A percentile compares a stretch with the other conserved stretches of the same genome.
Evolutionary conservation across 2,113 vertebrate genomes (phyloP).

Genomic region (Carettochelys insculpta): DNA sequence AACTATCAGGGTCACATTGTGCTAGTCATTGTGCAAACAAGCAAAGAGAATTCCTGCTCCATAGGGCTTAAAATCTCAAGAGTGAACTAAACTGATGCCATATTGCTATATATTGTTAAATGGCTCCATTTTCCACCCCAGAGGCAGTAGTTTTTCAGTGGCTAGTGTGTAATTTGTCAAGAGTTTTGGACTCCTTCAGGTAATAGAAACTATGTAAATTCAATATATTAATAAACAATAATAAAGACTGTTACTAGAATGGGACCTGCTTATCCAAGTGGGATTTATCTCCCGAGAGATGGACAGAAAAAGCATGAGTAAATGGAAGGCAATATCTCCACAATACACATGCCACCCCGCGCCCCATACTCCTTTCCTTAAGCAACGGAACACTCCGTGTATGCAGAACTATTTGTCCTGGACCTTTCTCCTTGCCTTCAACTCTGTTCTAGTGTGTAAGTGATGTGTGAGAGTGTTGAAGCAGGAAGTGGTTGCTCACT

Average conservation of each 20-base stretch:
- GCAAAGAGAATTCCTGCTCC: neutral
- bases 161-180: neutral
- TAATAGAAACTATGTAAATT: slow-evolving; percentile 49
- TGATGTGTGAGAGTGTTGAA: fast-evolving
- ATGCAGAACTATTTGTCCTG: slow-evolving; percentile 47
- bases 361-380: too few species aligned
- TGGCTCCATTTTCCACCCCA: neutral
- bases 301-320: slow-evolving; percentile 5
- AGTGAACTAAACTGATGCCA: slow-evolving; percentile 3
- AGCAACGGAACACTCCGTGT: neutral
- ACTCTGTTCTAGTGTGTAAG: neutral
- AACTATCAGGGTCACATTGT: neutral
- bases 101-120: slow-evolving; percentile 13
- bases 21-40: neutral
- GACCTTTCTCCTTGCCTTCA: slow-evolving; percentile 5
- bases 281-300: slow-evolving; percentile 2
- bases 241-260: slow-evolving; percentile 51
- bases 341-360: neutral
- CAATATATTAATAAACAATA: slow-evolving; percentile 44
- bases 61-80: neutral
- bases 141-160: neutral
- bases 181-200: neutral
- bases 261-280: slow-evolving; percentile 11
- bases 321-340: neutral
- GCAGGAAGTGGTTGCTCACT: neutral